Conservation (phyloP, 2,797 vertebrate species). For the Sebastes minor region DNA sequence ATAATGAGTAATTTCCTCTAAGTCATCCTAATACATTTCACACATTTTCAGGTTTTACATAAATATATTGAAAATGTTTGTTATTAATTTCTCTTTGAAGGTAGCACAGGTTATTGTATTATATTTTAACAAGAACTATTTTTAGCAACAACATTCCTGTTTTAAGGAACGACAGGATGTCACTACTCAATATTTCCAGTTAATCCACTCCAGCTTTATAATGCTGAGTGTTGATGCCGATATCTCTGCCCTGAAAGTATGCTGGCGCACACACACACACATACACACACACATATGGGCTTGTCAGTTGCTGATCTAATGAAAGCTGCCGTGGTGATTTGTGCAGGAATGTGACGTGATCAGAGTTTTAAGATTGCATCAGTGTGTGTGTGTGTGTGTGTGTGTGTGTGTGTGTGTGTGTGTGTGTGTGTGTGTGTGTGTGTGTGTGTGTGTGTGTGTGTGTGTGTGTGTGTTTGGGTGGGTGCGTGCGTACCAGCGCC, state of each 20-base stretch:
- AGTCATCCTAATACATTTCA: neutral
- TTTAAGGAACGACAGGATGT: neutral
- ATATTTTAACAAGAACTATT: neutral
- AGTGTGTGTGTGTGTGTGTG: neutral
- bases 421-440: neutral
- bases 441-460: neutral
- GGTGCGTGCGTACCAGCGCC: neutral
- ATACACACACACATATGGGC: neutral
- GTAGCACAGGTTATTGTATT: neutral
- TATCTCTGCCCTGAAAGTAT: neutral
- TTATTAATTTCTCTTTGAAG: neutral
- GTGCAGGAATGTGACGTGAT: constrained; percentile 34
- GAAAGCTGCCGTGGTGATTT: neutral
- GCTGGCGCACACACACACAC: neutral
- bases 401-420: too few species aligned
- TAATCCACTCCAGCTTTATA: neutral
- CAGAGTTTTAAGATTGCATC: constrained; percentile 4
- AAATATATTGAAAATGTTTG: neutral
- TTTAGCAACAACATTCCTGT: neutral
- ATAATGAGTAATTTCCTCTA: neutral
- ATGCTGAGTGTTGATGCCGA: neutral
- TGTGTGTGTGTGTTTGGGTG: neutral
- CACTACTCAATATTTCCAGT: neutral
- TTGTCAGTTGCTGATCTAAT: neutral
- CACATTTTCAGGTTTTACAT: neutral